phyloP scores from a whole-genome alignment of 1,140 invertebrate species.

The Drosophila fuyamai region DNA sequence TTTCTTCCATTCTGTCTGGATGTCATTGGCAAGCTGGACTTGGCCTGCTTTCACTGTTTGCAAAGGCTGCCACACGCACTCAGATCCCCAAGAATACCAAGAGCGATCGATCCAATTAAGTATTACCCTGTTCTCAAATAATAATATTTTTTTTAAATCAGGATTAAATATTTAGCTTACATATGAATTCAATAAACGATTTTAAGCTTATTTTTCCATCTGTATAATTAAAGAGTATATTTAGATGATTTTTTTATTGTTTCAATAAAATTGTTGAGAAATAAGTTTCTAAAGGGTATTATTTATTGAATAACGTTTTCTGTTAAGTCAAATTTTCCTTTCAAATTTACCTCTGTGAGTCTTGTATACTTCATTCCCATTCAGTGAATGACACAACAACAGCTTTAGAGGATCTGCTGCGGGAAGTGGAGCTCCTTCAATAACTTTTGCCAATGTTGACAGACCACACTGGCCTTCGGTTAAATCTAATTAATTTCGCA shows the following conservation, averaged over 20 bases:
- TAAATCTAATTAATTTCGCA: slow-evolving; percentile 76
- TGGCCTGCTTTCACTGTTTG: slow-evolving; percentile 37
- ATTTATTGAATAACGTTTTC: no score
- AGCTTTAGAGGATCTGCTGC: slow-evolving; percentile 2
- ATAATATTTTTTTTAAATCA: no score
- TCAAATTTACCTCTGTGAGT: no score
- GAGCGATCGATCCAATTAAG: background rate
- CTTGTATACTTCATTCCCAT: no score
- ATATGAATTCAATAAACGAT: no score
- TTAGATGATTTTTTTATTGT: no score
- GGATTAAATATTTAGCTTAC: no score
- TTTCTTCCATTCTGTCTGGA: slow-evolving; percentile 30
- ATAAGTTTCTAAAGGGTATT: no score
- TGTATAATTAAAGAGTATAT: no score
- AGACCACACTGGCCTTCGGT: slow-evolving; percentile 63
- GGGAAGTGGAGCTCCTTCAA: slow-evolving; percentile 18
- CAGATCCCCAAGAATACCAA: slow-evolving; percentile 16
- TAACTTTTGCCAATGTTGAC: slow-evolving; percentile 69
- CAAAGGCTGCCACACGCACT: slow-evolving; percentile 49
- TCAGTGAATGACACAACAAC: background rate
- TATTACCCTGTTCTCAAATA: background rate
- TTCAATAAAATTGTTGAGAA: no score
- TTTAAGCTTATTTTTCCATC: no score
- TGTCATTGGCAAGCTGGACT: slow-evolving; percentile 53
- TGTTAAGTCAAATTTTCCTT: no score